Conservation (phyloP, 2,888 invertebrate genomes). For the Conistra vaccinii region DNA sequence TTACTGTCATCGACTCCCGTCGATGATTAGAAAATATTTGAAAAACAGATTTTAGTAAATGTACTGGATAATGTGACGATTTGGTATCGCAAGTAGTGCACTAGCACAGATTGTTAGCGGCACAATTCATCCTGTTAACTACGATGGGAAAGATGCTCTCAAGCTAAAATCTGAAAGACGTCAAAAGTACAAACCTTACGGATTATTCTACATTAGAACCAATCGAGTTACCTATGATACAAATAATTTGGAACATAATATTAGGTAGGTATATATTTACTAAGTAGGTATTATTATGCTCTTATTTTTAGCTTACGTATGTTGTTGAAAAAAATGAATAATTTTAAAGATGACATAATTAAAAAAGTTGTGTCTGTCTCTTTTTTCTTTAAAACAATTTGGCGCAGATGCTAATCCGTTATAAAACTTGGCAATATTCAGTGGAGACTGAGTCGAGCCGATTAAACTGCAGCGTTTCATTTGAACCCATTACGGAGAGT, state of each 20-base stretch:
- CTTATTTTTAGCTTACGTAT: constrained; percentile 1
- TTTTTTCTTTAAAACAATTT: constrained; percentile 33
- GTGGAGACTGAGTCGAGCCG: constrained; percentile 23
- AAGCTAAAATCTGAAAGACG: constrained; percentile 10
- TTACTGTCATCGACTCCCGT: background rate
- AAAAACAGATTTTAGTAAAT: background rate
- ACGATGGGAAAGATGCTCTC: background rate
- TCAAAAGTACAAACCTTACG: background rate
- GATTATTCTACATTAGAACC: background rate
- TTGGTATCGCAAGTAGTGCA: background rate
- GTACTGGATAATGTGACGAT: background rate
- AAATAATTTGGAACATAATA: background rate
- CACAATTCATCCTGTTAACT: background rate
- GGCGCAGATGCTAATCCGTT: constrained; percentile 43
- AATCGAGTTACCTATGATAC: background rate
- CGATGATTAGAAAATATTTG: too few species aligned
- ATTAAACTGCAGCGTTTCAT: constrained; percentile 55
- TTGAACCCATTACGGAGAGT: constrained; percentile 50
- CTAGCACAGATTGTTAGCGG: background rate
- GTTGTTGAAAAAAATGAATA: background rate
- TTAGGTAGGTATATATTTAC: background rate
- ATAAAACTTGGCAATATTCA: constrained; percentile 49
- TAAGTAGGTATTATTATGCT: background rate
- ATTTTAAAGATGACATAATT: constrained; percentile 19
- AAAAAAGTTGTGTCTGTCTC: constrained; percentile 11